phyloP scores from a whole-genome alignment of 2,888 invertebrate genomes.

The Cephus pulcher region DNA sequence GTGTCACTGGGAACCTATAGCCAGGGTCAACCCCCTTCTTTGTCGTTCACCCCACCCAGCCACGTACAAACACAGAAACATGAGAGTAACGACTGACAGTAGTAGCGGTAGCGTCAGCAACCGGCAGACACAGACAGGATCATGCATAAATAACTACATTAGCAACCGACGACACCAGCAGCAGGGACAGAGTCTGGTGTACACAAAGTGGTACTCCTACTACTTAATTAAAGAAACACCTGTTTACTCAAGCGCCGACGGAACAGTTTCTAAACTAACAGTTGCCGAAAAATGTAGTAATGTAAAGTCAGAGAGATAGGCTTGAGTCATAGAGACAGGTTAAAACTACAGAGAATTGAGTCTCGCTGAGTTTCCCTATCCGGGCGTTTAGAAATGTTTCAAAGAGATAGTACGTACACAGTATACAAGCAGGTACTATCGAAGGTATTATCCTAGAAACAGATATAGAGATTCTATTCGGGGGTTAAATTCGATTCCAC shows the following conservation, averaged over 20 bases:
- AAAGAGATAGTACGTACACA: not conserved
- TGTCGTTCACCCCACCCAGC: not conserved
- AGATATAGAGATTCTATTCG: slow-evolving; percentile 37
- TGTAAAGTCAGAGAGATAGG: not conserved
- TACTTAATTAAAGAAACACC: slow-evolving; percentile 31
- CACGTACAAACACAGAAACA: slow-evolving; percentile 4
- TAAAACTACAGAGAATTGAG: not conserved
- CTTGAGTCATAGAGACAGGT: not conserved
- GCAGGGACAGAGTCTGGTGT: not conserved
- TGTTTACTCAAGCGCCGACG: not conserved
- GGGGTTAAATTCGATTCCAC: slow-evolving; percentile 43
- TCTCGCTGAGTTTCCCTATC: not conserved
- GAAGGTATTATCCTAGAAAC: not conserved
- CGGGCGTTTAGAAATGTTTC: not conserved
- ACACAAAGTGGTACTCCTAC: not conserved
- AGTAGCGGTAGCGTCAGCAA: not conserved
- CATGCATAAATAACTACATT: slow-evolving; percentile 1
- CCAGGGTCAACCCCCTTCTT: not conserved
- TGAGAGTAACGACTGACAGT: not conserved
- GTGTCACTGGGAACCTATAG: not conserved
- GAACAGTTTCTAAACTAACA: slow-evolving; percentile 16
- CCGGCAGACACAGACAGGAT: not conserved
- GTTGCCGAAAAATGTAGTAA: slow-evolving; percentile 31
- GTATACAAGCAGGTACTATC: not conserved
- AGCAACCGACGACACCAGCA: not conserved